Conservation (phyloP, 2,888 invertebrate species). For the Cataglyphis livida region DNA sequence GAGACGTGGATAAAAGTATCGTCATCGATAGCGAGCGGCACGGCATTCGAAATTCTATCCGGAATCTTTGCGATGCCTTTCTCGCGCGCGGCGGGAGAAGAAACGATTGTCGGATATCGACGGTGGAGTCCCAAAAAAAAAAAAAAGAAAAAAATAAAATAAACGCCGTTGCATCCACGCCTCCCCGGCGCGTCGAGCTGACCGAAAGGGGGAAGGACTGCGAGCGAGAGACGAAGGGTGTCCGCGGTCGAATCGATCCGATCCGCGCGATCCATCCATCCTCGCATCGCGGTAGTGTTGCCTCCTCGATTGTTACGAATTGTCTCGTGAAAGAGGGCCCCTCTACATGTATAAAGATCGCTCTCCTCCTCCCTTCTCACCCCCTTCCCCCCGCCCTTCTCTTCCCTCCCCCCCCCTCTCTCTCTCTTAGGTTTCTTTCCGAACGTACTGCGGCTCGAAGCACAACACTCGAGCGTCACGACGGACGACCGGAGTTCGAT, state of each 20-base stretch:
- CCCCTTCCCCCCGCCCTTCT: conserved; percentile 9
- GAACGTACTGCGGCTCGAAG: conserved; percentile 69
- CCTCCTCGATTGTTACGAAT: conserved; percentile 57
- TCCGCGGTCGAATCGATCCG: conserved; percentile 52
- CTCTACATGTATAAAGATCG: conserved; percentile 63
- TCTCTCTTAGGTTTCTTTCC: neutral
- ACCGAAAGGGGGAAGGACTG: neutral
- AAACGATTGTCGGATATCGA: conserved; percentile 62
- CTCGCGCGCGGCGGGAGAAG: conserved; percentile 57
- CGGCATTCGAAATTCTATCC: conserved; percentile 50
- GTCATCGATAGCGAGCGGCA: conserved; percentile 23
- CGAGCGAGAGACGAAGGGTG: conserved; percentile 31
- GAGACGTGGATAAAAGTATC: neutral
- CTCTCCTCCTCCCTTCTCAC: conserved; percentile 24
- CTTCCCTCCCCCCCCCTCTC: conserved; percentile 1
- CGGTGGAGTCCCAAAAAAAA: neutral
- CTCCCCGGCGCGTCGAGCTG: conserved; percentile 41
- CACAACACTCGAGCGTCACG: conserved; percentile 74
- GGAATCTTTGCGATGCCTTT: conserved; percentile 54
- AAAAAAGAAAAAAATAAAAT: conserved; percentile 36
- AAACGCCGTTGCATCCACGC: conserved; percentile 50
- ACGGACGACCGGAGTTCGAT: conserved; percentile 71
- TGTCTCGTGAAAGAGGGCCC: conserved; percentile 66
- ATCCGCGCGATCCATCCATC: conserved; percentile 55
- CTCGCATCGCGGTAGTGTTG: conserved; percentile 38